A percentile compares a stretch with the other conserved stretches of the same genome.
Evolutionary conservation across 2,888 invertebrate genomes (phyloP).

Genomic region (Ormyrus labotus): DNA sequence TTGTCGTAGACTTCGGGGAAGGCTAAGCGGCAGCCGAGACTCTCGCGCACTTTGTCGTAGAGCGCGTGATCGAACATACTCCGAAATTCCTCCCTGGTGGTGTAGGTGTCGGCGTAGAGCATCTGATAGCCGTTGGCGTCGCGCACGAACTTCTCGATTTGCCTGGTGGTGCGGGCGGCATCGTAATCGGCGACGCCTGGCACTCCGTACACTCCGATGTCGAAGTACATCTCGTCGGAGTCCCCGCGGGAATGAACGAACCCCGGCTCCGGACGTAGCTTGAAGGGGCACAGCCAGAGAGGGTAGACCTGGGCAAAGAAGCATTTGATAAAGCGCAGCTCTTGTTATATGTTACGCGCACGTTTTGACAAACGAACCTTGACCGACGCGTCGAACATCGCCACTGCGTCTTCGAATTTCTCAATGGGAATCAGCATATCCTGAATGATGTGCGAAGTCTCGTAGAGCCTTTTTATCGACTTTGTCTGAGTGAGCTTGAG

Average conservation of each 20-base stretch:
- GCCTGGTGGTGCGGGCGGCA: conserved; percentile 81
- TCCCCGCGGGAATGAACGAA: conserved; percentile 80
- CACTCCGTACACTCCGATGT: conserved; percentile 89
- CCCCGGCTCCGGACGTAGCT: conserved; percentile 82
- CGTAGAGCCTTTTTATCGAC: conserved; percentile 83
- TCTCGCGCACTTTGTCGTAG: conserved; percentile 82
- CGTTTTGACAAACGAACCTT: conserved; percentile 74
- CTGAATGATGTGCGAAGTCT: conserved; percentile 86
- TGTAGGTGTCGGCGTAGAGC: conserved; percentile 89
- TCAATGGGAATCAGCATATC: conserved; percentile 88
- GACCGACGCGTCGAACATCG: conserved; percentile 82
- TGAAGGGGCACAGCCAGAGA: conserved; percentile 89
- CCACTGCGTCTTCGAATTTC: conserved; percentile 79
- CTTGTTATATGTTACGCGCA: too few relatives aligned
- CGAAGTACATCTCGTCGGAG: conserved; percentile 82
- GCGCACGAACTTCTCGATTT: conserved; percentile 84
- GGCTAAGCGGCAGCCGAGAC: conserved; percentile 81
- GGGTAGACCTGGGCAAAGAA: conserved; percentile 82
- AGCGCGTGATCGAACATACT: conserved; percentile 88
- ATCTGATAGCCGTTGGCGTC: conserved; percentile 86
- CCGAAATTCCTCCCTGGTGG: conserved; percentile 85
- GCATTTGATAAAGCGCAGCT: too few relatives aligned
- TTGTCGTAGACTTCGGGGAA: conserved; percentile 91
- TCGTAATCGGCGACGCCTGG: conserved; percentile 81
- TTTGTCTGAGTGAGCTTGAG: conserved; percentile 87